Percentiles rank a stretch among this genome's conserved stretches.
These are phyloP conservation scores for Scaptomyza caliginosa DNA, from an alignment of 2,888 invertebrate species.

Conservation along the genomic window DNA sequence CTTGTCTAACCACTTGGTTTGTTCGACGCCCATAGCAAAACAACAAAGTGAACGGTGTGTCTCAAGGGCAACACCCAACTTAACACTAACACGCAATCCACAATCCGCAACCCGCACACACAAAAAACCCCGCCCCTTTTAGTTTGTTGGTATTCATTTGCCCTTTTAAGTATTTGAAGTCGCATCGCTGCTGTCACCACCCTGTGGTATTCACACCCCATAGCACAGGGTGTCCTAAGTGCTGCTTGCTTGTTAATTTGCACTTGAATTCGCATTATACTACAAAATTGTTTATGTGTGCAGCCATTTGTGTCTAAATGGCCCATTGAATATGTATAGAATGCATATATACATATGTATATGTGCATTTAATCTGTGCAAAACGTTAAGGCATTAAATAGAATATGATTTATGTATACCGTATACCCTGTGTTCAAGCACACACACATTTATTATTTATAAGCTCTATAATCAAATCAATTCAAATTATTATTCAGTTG, in stretches of 20 bases:
- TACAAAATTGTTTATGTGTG: slow-evolving; percentile 7
- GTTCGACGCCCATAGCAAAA: slow-evolving; percentile 24
- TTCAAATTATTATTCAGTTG: background rate
- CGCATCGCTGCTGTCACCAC: background rate
- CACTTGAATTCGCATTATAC: slow-evolving; percentile 18
- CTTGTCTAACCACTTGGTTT: slow-evolving; percentile 40
- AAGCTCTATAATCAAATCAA: no score
- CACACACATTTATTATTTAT: background rate
- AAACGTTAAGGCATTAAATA: background rate
- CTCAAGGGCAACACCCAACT: slow-evolving; percentile 37
- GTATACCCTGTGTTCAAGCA: background rate
- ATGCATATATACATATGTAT: background rate
- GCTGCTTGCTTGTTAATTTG: slow-evolving; percentile 1
- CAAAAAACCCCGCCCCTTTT: background rate
- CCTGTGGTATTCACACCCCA: background rate
- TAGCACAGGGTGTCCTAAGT: slow-evolving; percentile 1
- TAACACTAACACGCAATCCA: background rate
- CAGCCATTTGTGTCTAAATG: slow-evolving; percentile 2
- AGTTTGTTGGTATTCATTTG: background rate
- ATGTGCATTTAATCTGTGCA: no score
- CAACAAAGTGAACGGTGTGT: slow-evolving; percentile 16
- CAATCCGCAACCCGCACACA: background rate
- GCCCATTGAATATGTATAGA: background rate
- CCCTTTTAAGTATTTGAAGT: background rate
- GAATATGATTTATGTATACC: background rate